A percentile compares a stretch with the other conserved stretches of the same genome.
Evolutionary conservation across 1,140 invertebrate species (phyloP).

Genomic region (Orchesella cincta): DNA sequence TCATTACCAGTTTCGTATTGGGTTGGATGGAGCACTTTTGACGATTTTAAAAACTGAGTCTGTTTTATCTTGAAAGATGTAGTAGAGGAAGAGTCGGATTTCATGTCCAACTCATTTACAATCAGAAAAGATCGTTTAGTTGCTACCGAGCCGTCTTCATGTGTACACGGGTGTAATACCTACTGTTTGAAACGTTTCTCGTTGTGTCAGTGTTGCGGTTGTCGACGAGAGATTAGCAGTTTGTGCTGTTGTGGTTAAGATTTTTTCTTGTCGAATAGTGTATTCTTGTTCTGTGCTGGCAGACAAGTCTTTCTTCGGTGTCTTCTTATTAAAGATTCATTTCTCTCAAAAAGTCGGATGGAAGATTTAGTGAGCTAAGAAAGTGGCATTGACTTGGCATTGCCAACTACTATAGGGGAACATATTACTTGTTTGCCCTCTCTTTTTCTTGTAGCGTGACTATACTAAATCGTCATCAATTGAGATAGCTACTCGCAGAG

Average conservation of each 20-base stretch:
- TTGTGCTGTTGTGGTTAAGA: too few species aligned
- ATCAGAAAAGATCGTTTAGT: neutral
- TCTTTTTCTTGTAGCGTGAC: neutral
- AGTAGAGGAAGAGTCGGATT: neutral
- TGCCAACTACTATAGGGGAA: neutral
- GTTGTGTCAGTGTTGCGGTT: neutral
- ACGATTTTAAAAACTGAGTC: too few species aligned
- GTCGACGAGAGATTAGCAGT: neutral
- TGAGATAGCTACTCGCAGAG: neutral
- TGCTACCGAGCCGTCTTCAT: neutral
- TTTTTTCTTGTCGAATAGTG: neutral
- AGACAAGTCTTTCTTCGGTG: neutral
- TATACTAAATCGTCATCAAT: neutral
- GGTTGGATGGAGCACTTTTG: too few species aligned
- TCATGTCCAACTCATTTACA: slow-evolving; percentile 13
- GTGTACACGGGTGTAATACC: neutral
- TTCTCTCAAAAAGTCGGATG: too few species aligned
- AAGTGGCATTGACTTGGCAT: slow-evolving; percentile 10
- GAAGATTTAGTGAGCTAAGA: neutral
- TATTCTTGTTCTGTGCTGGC: neutral
- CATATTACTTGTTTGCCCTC: neutral
- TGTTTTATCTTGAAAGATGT: too few species aligned
- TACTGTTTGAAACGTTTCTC: neutral
- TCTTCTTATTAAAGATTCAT: too few species aligned
- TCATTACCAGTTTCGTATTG: too few species aligned